phyloP scores from a whole-genome alignment of 2,797 vertebrate species.

The Coilia nasus region DNA sequence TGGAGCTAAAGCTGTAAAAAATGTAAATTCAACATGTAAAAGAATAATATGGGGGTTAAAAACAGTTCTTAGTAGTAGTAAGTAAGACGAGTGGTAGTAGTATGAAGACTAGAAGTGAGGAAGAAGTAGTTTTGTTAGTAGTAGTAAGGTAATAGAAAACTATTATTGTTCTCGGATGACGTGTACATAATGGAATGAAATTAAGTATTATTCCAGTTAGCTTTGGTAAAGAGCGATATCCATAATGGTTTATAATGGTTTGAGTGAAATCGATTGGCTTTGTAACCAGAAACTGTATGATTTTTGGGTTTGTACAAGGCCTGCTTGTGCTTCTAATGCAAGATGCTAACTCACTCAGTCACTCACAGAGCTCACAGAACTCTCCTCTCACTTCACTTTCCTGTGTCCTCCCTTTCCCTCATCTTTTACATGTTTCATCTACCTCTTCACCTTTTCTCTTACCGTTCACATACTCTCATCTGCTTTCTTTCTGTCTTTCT shows the following conservation, averaged over 20 bases:
- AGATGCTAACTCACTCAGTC: conserved; percentile 33
- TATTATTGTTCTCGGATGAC: neutral
- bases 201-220: neutral
- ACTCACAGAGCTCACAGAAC: conserved; percentile 43
- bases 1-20: neutral
- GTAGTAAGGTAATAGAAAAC: neutral
- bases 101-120: too few relatives aligned
- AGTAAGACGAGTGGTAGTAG: too few relatives aligned
- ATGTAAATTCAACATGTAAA: neutral
- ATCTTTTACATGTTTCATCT: neutral
- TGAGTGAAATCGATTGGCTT: conserved; percentile 46
- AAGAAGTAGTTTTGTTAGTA: neutral
- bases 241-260: neutral
- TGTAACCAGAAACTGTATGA: conserved; percentile 44
- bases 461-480: conserved; percentile 16
- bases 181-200: neutral
- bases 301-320: conserved; percentile 53
- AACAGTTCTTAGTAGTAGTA: too few relatives aligned
- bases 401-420: neutral
- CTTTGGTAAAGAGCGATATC: neutral
- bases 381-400: neutral
- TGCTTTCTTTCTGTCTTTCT: conserved; percentile 11
- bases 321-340: conserved; percentile 50
- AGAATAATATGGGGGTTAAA: too few relatives aligned
- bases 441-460: neutral